phyloP scores from a whole-genome alignment of 2,888 invertebrate genomes.

The Rutpela maculata region DNA sequence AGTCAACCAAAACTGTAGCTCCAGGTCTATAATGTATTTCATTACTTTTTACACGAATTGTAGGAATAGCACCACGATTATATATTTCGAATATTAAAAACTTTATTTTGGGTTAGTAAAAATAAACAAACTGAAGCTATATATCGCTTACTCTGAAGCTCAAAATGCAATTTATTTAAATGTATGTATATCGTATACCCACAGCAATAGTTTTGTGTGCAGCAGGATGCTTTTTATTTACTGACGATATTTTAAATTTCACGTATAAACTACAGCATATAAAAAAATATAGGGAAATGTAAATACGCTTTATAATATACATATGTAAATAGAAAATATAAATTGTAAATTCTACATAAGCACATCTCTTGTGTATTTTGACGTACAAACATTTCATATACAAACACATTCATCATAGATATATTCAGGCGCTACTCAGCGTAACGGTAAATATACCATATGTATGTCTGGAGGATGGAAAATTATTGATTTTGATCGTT shows the following conservation, averaged over 20 bases:
- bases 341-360: constrained; percentile 38
- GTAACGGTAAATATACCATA: neutral
- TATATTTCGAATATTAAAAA: too few relatives aligned
- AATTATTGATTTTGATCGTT: neutral
- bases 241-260: neutral
- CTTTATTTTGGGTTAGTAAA: too few relatives aligned
- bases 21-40: too few relatives aligned
- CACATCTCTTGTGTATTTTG: constrained; percentile 41
- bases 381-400: constrained; percentile 39
- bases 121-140: too few relatives aligned
- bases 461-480: neutral
- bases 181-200: too few relatives aligned
- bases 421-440: constrained; percentile 3
- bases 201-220: neutral
- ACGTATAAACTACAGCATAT: neutral
- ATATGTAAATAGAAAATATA: constrained; percentile 41
- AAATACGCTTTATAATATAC: constrained; percentile 21
- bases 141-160: too few relatives aligned
- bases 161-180: too few relatives aligned
- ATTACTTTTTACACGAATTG: too few relatives aligned
- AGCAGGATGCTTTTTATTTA: neutral
- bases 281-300: neutral
- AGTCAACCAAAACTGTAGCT: too few relatives aligned
- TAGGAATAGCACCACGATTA: too few relatives aligned
- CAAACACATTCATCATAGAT: constrained; percentile 35